phyloP scores from a whole-genome alignment of 2,888 invertebrate species.

The Phymatocera aterrima region DNA sequence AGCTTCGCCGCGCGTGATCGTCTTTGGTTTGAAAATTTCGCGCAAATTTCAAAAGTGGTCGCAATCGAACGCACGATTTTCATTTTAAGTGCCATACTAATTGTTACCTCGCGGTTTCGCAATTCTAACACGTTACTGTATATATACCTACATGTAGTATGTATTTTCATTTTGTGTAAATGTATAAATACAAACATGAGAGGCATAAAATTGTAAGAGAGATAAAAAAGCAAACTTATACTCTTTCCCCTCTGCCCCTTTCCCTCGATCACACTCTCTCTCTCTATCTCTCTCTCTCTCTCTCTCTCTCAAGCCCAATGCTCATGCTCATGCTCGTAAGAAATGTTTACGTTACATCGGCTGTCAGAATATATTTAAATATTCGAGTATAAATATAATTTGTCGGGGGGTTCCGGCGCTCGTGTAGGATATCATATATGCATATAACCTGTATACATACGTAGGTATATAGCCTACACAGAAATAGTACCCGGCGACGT shows the following conservation, averaged over 20 bases:
- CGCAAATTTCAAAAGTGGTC: neutral
- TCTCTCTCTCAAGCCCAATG: neutral
- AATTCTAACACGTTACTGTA: too few species aligned
- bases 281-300: too few species aligned
- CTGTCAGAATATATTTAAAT: conserved; percentile 66
- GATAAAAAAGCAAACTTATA: too few species aligned
- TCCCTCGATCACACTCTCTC: too few species aligned
- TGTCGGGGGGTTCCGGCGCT: conserved; percentile 58
- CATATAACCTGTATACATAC: neutral
- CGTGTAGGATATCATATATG: neutral
- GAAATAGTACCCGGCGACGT: too few species aligned
- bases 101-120: too few species aligned
- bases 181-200: neutral
- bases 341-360: conserved; percentile 29
- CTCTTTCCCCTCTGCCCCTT: too few species aligned
- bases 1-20: too few species aligned
- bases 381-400: conserved; percentile 70
- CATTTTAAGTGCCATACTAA: too few species aligned
- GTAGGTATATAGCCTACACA: neutral
- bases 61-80: neutral
- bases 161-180: too few species aligned
- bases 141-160: too few species aligned
- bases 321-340: too few species aligned
- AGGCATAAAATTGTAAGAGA: neutral
- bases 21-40: neutral